Evolutionary conservation across 1,140 invertebrate species (phyloP), one percentile per base, ranked within the genome.

Genomic region (Aphidius gifuensis): DNA sequence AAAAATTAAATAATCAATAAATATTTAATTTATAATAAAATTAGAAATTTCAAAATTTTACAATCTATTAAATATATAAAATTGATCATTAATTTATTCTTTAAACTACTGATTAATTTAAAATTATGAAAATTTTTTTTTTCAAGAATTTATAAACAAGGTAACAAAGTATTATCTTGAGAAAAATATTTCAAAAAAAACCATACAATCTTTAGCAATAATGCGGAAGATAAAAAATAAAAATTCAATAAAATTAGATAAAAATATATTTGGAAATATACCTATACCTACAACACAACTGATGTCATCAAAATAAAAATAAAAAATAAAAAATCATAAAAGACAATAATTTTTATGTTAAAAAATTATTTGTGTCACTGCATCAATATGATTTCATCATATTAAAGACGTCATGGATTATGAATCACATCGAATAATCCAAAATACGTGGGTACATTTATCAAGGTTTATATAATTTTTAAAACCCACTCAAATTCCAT

Each of bases 381-480:
- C 23, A 32, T 32, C 23, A 32, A 32, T 32, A 32, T 32, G 60
- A 64, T 68, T 64, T 66, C 64, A 68, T 68, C 61, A 65, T 62
- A 63, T 21, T 32, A 32, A 32, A 32, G 60, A 68, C 67, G 67
- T 66, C 67, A 66, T 64, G 56, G 62, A 62, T 64, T 66, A 60
- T 66, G 64, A 64, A 66, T 66, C 64, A 66, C 50, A 60, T 49
- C 46, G 51, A 49, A 40, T 61, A 60, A 62, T 58, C 55, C 53
- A 66, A 56, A 60, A 46, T 65, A 66, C 67, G 67, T 68, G 67
- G 64, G 67, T 56, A 61, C 51, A 60, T 43, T 43, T 45, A 40
- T 43, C 59, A 59, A 55, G 61, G 59, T 57, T 56, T 47, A 32
- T 32, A 32, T 32, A 32, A 32, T 32, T 58, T 61, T 48, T 50